Evolutionary conservation across 2,113 vertebrate species (phyloP), one percentile per base, ranked within the genome.

Genomic region (Epinephelus moara): DNA sequence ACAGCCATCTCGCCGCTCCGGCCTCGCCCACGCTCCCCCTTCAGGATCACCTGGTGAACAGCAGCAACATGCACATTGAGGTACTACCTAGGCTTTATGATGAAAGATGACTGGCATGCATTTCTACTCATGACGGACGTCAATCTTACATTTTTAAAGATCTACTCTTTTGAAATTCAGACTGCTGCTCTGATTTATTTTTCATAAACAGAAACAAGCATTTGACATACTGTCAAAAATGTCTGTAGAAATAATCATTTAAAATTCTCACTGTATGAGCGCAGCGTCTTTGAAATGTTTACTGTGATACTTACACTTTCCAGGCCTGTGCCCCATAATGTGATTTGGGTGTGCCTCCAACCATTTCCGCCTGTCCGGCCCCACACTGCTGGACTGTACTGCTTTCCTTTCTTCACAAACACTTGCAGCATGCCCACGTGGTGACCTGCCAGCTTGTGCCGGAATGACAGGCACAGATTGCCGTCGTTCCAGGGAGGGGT

Each of bases 271-370:
- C 21, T 62, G 19, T 18, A 50, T 45, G 59, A 71, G 19, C 9
- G n/a, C 1, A 49, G 27, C 3, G 10, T 49, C 42, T 18, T 49
- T 21, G 19, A 40, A 12, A 49, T 67, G 2, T 63, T 75, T 52
- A 55, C 49, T 70, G 4, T 40, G 42, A 17, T 92, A 97, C 98
- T 98, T 88, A 99, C 98, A 68, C 97, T 98, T 89, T 95, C 96
- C 86, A 97, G 83, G 82, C 96, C 96, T 1, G 64, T 84, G 49
- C 96, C 97, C 89, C 60, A 95, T 70, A 99, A 64, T 5, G 96
- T 97, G 86, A 99, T 94, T 42, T 96, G 96, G 6, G 98, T 97
- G 70, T 96, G 95, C 74, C 96, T 97, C 98, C 98, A 99, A 89
- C 96, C 96, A 0, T 94, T 96, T 60, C 97, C 97, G 0, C 97